Conservation (phyloP, 1,140 invertebrate genomes). For the Wiebesia pumilae region DNA sequence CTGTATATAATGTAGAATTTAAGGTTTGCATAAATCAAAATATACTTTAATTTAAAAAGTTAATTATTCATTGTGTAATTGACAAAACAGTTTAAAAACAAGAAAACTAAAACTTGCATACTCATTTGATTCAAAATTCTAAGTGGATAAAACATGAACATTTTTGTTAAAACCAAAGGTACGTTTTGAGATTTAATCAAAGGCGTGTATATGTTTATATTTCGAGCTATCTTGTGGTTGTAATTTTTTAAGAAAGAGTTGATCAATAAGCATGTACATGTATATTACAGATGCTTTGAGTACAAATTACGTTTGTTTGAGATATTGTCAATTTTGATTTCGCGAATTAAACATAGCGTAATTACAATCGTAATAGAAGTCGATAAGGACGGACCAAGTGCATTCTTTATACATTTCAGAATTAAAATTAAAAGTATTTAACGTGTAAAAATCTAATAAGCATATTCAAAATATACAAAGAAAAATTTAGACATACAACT, state of each 20-base stretch:
- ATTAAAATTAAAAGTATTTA: background rate
- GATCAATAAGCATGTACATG: background rate
- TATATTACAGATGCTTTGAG: background rate
- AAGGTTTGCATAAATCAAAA: background rate
- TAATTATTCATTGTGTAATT: background rate
- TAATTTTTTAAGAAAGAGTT: background rate
- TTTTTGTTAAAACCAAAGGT: background rate
- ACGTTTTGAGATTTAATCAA: background rate
- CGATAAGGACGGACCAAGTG: background rate
- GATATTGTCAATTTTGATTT: background rate
- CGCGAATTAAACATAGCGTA: background rate
- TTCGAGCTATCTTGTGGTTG: background rate
- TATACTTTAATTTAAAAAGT: background rate
- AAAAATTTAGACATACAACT: background rate
- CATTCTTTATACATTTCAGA: background rate
- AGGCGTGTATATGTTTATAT: slow-evolving; percentile 2
- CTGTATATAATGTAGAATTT: background rate
- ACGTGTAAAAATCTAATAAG: background rate
- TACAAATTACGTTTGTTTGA: background rate
- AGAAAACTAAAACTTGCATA: background rate
- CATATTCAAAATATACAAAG: background rate
- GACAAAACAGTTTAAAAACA: background rate
- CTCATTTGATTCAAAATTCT: background rate
- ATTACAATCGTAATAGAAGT: background rate
- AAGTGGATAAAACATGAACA: background rate